Evolutionary conservation across 1,140 invertebrate genomes (phyloP).

Genomic region (Sminthurinus signatus): DNA sequence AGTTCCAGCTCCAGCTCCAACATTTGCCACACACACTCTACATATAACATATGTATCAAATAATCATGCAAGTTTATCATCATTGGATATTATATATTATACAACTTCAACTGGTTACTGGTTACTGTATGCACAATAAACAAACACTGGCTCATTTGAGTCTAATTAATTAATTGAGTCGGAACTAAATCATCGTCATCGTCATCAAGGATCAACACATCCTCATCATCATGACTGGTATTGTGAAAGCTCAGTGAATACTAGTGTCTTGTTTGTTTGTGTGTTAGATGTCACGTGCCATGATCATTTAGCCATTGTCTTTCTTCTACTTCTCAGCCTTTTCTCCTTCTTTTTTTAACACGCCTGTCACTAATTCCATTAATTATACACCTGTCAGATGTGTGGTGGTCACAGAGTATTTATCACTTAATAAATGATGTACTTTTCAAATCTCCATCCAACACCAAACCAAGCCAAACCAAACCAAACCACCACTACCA

Average conservation of each 20-base stretch:
- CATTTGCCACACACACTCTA: no score
- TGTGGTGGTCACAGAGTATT: constrained; percentile 2
- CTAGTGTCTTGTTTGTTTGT: neutral
- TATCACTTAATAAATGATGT: neutral
- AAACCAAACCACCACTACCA: no score
- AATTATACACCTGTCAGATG: constrained; percentile 9
- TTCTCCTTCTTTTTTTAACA: no score
- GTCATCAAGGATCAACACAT: neutral
- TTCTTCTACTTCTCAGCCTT: neutral
- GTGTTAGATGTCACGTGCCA: constrained; percentile 11
- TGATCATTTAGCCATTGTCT: constrained; percentile 2
- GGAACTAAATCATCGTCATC: constrained; percentile 5
- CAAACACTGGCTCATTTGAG: no score
- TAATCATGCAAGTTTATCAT: no score
- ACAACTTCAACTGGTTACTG: no score
- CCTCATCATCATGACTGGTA: neutral
- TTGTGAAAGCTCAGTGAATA: no score
- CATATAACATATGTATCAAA: no score
- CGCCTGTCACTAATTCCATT: constrained; percentile 12
- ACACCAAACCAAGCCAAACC: no score
- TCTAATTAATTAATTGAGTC: constrained; percentile 3
- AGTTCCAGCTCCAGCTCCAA: neutral
- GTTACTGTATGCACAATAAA: no score
- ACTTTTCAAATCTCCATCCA: no score
- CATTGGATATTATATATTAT: no score